phyloP scores from a whole-genome alignment of 2,113 vertebrate genomes.

The Trogon melanurus region DNA sequence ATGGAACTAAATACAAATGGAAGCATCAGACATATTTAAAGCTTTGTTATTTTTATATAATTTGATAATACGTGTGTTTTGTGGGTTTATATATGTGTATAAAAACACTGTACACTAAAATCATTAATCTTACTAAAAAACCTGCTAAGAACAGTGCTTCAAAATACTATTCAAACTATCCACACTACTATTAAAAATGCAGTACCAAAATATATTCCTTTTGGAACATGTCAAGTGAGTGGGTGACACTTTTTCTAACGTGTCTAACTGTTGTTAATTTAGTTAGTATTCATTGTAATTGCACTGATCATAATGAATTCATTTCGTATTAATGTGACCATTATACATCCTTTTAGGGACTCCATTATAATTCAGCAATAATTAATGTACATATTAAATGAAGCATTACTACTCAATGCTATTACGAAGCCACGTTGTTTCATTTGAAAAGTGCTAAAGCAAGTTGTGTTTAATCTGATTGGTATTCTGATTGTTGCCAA shows the following conservation, averaged over 20 bases:
- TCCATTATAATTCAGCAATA: slow-evolving; percentile 50
- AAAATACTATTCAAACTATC: neutral
- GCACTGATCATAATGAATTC: slow-evolving; percentile 38
- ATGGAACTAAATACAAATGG: neutral
- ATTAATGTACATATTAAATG: slow-evolving; percentile 48
- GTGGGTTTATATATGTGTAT: neutral
- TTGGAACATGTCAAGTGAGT: slow-evolving; percentile 22
- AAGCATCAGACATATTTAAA: neutral
- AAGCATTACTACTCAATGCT: slow-evolving; percentile 31
- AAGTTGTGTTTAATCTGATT: neutral
- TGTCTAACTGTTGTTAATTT: slow-evolving; percentile 38
- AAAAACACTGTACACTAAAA: neutral
- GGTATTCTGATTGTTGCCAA: neutral
- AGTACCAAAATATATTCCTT: slow-evolving; percentile 4
- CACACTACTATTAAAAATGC: neutral
- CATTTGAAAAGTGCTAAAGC: slow-evolving; percentile 22
- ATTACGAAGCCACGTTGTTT: slow-evolving; percentile 23
- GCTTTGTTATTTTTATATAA: neutral
- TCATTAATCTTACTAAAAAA: neutral
- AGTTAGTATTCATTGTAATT: slow-evolving; percentile 57
- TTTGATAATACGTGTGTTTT: neutral
- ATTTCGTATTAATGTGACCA: slow-evolving; percentile 33
- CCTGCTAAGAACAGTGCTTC: neutral
- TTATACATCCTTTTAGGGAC: slow-evolving; percentile 23
- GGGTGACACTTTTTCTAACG: slow-evolving; percentile 28